Evolutionary conservation across 2,888 invertebrate genomes (phyloP).

Genomic region (Acrobeloides nanus): DNA sequence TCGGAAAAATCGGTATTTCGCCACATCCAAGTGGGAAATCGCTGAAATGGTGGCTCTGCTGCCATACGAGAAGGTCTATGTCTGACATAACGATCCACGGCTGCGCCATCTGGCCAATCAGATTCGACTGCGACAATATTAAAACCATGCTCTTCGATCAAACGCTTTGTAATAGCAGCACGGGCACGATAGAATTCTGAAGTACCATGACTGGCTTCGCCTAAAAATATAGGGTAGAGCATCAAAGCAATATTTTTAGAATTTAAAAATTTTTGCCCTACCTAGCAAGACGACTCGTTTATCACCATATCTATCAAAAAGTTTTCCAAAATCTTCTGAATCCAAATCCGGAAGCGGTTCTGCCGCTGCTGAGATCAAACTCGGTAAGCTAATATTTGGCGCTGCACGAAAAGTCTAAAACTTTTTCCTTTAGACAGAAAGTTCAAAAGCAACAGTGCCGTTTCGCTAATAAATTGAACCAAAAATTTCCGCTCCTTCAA

Average conservation of each 20-base stretch:
- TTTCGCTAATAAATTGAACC: too few species aligned
- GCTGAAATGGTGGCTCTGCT: neutral
- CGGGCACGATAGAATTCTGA: conserved; percentile 13
- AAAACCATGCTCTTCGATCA: conserved; percentile 11
- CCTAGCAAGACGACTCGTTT: conserved; percentile 2
- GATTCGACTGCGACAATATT: conserved; percentile 12
- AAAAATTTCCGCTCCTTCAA: too few species aligned
- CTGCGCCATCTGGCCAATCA: conserved; percentile 8
- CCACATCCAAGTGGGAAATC: conserved; percentile 13
- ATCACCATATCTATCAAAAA: conserved; percentile 1
- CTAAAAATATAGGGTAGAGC: too few species aligned
- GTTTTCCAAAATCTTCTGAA: neutral
- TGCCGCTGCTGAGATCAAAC: neutral
- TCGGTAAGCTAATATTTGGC: too few species aligned
- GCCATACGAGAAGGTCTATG: neutral
- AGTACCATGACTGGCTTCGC: conserved; percentile 14
- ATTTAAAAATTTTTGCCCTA: neutral
- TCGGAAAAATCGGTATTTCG: conserved; percentile 3
- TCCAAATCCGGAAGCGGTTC: neutral
- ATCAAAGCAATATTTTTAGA: neutral
- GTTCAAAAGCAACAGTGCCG: too few species aligned
- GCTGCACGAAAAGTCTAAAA: too few species aligned
- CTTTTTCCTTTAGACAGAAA: too few species aligned
- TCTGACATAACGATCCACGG: conserved; percentile 2
- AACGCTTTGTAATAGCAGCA: conserved; percentile 9